Conservation (phyloP, 2,797 vertebrate genomes). For the Erpetoichthys calabaricus region DNA sequence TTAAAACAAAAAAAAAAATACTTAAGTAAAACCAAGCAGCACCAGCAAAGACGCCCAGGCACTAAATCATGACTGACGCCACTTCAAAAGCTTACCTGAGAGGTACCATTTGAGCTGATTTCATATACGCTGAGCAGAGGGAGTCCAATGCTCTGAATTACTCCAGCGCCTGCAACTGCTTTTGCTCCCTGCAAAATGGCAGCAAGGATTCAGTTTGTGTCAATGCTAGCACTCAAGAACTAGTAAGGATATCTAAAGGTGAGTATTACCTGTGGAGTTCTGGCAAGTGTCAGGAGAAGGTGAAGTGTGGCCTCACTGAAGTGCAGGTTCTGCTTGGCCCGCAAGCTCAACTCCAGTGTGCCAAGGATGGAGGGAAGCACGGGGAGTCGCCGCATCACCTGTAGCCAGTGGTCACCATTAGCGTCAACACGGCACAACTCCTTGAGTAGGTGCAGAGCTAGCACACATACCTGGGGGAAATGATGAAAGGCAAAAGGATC, state of each 20-base stretch:
- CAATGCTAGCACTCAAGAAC: not conserved
- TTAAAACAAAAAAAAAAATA: not conserved
- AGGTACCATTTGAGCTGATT: conserved; percentile 61
- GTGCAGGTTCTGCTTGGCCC: conserved; percentile 83
- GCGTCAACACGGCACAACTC: conserved; percentile 85
- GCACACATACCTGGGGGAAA: conserved; percentile 71
- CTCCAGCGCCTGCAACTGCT: conserved; percentile 78
- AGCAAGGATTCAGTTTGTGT: conserved; percentile 2
- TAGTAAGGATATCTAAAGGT: not conserved
- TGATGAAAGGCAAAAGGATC: not conserved
- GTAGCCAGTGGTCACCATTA: conserved; percentile 79
- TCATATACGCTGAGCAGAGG: conserved; percentile 89
- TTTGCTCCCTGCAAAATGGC: conserved; percentile 63
- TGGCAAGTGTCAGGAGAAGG: conserved; percentile 79
- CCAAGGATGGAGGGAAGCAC: conserved; percentile 76
- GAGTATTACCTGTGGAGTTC: conserved; percentile 66
- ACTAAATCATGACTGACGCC: too few relatives aligned
- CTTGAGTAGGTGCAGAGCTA: conserved; percentile 85
- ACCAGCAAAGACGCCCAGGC: too few relatives aligned
- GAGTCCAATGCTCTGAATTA: conserved; percentile 82
- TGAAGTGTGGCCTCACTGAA: conserved; percentile 87
- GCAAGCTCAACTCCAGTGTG: conserved; percentile 79
- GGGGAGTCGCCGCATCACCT: conserved; percentile 75
- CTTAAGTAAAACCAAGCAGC: not conserved
- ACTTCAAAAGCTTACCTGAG: conserved; percentile 51